Conservation (phyloP, 2,797 vertebrate species). For the Erpetoichthys calabaricus region DNA sequence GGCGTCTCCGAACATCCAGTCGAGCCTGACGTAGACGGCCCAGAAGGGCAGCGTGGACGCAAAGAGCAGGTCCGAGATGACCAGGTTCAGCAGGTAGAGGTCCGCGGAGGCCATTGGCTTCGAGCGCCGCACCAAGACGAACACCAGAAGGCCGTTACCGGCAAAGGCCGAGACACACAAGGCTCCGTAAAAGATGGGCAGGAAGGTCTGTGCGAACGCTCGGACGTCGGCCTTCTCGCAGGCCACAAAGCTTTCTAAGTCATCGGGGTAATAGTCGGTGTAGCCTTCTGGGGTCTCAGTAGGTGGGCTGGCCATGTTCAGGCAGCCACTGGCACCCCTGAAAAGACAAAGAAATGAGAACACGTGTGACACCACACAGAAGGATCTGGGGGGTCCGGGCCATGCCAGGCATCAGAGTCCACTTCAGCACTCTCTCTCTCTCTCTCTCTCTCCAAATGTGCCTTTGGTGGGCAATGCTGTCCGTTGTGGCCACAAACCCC, state of each 20-base stretch:
- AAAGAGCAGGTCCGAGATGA: slow-evolving; percentile 46
- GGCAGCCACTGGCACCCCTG: too few relatives aligned
- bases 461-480: too few relatives aligned
- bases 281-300: slow-evolving; percentile 15
- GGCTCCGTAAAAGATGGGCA: slow-evolving; percentile 37
- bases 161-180: slow-evolving; percentile 34
- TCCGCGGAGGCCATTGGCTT: slow-evolving; percentile 25
- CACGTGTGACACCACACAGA: too few relatives aligned
- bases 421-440: too few relatives aligned
- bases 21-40: slow-evolving; percentile 29
- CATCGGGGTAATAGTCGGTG: slow-evolving; percentile 29
- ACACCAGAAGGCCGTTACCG: slow-evolving; percentile 33
- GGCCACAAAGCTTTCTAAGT: slow-evolving; percentile 15
- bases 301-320: too few relatives aligned
- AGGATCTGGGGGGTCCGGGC: too few relatives aligned
- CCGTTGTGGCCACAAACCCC: too few relatives aligned
- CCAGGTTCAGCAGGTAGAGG: slow-evolving; percentile 42
- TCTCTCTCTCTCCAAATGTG: too few relatives aligned
- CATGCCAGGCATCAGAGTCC: too few relatives aligned
- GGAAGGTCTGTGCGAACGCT: slow-evolving; percentile 35
- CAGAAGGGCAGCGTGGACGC: slow-evolving; percentile 48
- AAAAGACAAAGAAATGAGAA: too few relatives aligned
- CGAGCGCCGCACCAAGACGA: slow-evolving; percentile 24
- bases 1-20: slow-evolving; percentile 37
- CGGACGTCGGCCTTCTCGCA: slow-evolving; percentile 43